Evolutionary conservation across 2,113 vertebrate species (phyloP).

Genomic region (Danionella cerebrum): DNA sequence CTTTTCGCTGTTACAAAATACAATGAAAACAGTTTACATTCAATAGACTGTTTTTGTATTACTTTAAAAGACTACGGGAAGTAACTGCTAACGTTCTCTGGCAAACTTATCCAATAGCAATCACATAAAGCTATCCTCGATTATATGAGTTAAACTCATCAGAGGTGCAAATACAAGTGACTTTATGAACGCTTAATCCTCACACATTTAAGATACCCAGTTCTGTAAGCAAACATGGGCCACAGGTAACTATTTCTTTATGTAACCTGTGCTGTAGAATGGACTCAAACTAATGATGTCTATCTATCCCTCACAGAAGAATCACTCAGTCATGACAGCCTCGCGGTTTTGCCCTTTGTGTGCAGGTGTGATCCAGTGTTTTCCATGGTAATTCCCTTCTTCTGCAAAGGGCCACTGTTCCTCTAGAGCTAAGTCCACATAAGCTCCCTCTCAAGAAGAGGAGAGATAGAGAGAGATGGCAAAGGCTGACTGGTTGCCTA

Average conservation of each 20-base stretch:
- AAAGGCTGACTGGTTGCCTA: slow-evolving; percentile 60
- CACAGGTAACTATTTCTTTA: no score
- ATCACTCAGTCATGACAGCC: slow-evolving; percentile 31
- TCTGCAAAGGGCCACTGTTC: slow-evolving; percentile 56
- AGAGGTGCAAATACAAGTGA: no score
- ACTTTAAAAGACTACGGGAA: neutral
- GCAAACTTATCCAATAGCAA: neutral
- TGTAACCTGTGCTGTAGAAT: no score
- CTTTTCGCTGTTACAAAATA: no score
- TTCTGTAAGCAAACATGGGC: no score
- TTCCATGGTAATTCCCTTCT: slow-evolving; percentile 58
- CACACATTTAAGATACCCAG: no score
- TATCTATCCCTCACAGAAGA: neutral
- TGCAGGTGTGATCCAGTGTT: slow-evolving; percentile 56
- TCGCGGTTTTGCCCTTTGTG: slow-evolving; percentile 41
- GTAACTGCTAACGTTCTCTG: neutral
- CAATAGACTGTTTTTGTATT: neutral
- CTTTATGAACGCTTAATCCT: no score
- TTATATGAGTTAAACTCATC: neutral
- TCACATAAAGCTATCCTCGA: neutral
- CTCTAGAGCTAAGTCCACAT: slow-evolving; percentile 63
- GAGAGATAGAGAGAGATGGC: slow-evolving; percentile 53
- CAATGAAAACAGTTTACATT: neutral
- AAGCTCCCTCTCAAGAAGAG: slow-evolving; percentile 63
- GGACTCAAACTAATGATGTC: neutral